Evolutionary conservation across 2,888 invertebrate genomes (phyloP), one percentile per base, ranked within the genome.

Genomic region (Leucoptera coffeella): DNA sequence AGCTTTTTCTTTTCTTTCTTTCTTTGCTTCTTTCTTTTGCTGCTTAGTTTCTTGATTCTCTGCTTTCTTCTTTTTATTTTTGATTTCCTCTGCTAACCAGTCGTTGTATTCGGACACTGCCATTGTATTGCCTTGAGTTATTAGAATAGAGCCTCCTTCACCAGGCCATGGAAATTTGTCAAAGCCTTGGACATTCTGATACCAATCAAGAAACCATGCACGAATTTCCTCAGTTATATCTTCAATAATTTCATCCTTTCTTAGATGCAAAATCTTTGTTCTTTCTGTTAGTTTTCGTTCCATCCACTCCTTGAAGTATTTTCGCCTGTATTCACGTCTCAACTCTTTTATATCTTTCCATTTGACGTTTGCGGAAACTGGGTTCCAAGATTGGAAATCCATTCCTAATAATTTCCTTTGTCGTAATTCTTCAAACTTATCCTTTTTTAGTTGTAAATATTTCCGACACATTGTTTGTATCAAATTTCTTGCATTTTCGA

Each of bases 171-270:
- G 88, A 45, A 76, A 83, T 34, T 80, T 79, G 32, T 87, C 86
- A 43, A 88, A 85, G 25, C 65, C 52, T 14, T 65, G 62, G 1
- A 64, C 47, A 30, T 49, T 46, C 21, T 51, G 48, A 52, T 82
- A 69, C 80, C 82, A 85, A 28, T 76, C 59, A 24, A 67, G 46
- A 42, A 85, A 81, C 87, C 87, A 88, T 41, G 78, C 76, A 30
- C 82, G 67, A 29, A 89, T 77, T 60, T 88, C 85, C 33, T 77
- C 80, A 20, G 80, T 76, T 46, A 87, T 82, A 38, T 82, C 81
- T 43, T 88, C 87, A 55, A 82, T 76, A 34, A 86, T 62, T 19
- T 75, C 62, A 4, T 74, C 76, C 38, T 69, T 62, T 25, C 73
- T 51, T 3, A 76, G 52, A 33, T 51, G 47, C 12, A 77, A 41